Percentiles rank a stretch among this genome's conserved stretches.
Evolutionary conservation across 2,888 invertebrate species (phyloP).

Genomic region (Aplocera efformata): DNA sequence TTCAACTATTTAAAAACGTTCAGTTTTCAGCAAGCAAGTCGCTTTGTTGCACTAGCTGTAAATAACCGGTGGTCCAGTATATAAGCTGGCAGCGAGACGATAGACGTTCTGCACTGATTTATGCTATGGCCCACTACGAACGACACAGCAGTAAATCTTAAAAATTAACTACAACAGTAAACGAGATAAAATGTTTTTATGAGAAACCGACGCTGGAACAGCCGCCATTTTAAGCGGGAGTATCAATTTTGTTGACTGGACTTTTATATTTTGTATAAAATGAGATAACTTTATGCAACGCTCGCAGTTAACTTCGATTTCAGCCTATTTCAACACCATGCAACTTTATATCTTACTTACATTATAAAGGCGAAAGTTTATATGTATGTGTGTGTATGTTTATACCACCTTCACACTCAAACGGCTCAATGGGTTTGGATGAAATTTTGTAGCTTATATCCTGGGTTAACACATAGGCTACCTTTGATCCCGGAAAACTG

Average conservation of each 20-base stretch:
- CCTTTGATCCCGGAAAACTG: no score
- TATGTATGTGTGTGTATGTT: no score
- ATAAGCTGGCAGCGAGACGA: slow-evolving; percentile 40
- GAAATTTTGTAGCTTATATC: no score
- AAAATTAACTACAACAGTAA: slow-evolving; percentile 36
- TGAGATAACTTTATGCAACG: not conserved
- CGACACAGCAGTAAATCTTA: slow-evolving; percentile 44
- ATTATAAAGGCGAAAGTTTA: no score
- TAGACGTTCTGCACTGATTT: slow-evolving; percentile 49
- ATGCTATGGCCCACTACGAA: slow-evolving; percentile 47
- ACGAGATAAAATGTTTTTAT: slow-evolving; percentile 26
- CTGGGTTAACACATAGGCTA: no score
- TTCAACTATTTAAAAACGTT: slow-evolving; percentile 12
- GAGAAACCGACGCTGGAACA: slow-evolving; percentile 9
- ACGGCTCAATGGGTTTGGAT: no score
- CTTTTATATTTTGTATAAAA: not conserved
- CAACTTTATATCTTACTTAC: no score
- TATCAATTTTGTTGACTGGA: slow-evolving; percentile 3
- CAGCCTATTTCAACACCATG: no score
- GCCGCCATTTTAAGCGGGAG: slow-evolving; percentile 8
- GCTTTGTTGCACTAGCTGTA: slow-evolving; percentile 13
- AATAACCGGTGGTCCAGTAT: slow-evolving; percentile 30
- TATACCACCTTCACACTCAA: no score
- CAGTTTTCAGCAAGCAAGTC: slow-evolving; percentile 15
- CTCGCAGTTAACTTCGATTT: not conserved